Conservation (phyloP, 2,797 vertebrate genomes). For the Dicrostonyx torquatus region DNA sequence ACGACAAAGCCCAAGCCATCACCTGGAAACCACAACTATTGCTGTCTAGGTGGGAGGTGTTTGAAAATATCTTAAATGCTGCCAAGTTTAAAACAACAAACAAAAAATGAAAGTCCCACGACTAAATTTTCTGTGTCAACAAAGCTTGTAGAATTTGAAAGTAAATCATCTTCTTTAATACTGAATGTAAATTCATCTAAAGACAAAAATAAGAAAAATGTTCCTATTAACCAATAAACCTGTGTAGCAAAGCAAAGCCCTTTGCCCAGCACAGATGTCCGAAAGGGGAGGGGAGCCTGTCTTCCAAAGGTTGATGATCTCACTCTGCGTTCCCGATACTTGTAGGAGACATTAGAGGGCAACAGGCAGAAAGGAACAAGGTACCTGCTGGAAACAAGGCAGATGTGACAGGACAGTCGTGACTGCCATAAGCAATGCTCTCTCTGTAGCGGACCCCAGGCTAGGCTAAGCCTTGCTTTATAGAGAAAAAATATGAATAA, state of each 20-base stretch:
- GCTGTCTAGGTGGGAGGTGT: neutral
- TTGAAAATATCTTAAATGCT: conserved; percentile 31
- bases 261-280: neutral
- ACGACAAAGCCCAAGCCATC: conserved; percentile 2
- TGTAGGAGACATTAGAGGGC: neutral
- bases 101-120: neutral
- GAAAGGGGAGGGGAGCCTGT: neutral
- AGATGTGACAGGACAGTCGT: neutral
- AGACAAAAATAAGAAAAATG: neutral
- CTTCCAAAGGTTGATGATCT: neutral
- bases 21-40: conserved; percentile 18
- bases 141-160: neutral
- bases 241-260: neutral
- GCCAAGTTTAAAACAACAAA: neutral
- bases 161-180: neutral
- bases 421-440: neutral
- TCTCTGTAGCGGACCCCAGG: neutral
- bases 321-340: neutral
- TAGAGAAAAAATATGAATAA: neutral
- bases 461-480: neutral
- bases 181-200: neutral
- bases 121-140: neutral
- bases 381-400: neutral
- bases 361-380: neutral
- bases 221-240: neutral